Evolutionary conservation across 2,797 vertebrate species (phyloP).

Genomic region (Pseudocheirus occidentalis): DNA sequence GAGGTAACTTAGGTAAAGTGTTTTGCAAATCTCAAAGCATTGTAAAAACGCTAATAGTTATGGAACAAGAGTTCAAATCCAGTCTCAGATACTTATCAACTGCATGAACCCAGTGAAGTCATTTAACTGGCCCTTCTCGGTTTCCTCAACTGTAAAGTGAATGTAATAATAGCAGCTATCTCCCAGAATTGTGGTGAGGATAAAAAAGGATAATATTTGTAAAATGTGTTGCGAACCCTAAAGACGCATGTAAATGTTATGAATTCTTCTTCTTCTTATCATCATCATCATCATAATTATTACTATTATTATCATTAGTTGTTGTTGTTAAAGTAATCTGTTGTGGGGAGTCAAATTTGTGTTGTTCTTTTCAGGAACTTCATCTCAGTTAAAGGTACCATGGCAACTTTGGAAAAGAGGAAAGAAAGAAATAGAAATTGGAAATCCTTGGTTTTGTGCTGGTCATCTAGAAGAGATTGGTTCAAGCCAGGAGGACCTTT

Average conservation of each 20-base stretch:
- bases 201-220: not conserved
- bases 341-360: not conserved
- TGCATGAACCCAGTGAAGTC: not conserved
- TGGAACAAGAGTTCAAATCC: not conserved
- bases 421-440: not conserved
- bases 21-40: not conserved
- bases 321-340: not conserved
- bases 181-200: not conserved
- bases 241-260: not conserved
- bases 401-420: not conserved
- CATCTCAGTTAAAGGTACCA: not conserved
- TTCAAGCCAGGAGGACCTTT: not conserved
- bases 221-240: not conserved
- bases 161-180: not conserved
- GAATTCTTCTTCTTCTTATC: not conserved
- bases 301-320: not conserved
- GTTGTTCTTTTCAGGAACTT: not conserved
- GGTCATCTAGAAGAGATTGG: not conserved
- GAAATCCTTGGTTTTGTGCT: not conserved
- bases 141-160: not conserved
- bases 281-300: not conserved
- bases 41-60: not conserved
- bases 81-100: not conserved
- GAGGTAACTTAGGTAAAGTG: not conserved
- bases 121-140: not conserved